Evolutionary conservation across 2,797 vertebrate species (phyloP).

Genomic region (Pampus argenteus): DNA sequence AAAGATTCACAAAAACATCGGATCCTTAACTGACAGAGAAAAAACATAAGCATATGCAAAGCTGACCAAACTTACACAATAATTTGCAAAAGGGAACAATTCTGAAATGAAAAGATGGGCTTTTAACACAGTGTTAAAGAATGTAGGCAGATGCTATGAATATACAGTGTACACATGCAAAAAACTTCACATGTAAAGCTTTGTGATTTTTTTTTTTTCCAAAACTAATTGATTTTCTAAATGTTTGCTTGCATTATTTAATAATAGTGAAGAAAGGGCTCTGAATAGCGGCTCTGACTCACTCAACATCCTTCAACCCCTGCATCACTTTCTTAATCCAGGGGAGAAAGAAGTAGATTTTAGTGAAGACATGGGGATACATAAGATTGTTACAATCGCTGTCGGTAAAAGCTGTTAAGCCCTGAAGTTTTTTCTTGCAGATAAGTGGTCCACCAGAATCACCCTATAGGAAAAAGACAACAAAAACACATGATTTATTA

Average conservation of each 20-base stretch:
- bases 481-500: background rate
- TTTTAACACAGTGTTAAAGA: background rate
- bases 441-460: slow-evolving; percentile 84
- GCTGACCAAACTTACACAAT: background rate
- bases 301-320: background rate
- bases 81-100: slow-evolving; percentile 4
- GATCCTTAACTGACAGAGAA: background rate
- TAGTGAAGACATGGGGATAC: slow-evolving; percentile 74
- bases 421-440: slow-evolving; percentile 67
- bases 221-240: background rate
- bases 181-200: background rate
- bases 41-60: background rate
- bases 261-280: background rate
- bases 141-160: background rate
- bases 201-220: background rate
- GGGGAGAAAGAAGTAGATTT: slow-evolving; percentile 63
- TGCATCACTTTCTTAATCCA: slow-evolving; percentile 75
- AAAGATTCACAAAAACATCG: background rate
- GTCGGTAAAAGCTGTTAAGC: slow-evolving; percentile 50
- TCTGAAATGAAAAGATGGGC: background rate
- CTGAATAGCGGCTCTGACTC: background rate
- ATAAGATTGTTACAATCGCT: accelerated
- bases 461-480: slow-evolving; percentile 64
- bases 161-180: background rate
- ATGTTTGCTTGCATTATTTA: background rate